Percentiles rank a stretch among this genome's conserved stretches.
phyloP scores from a whole-genome alignment of 2,797 vertebrate species.

The Trachops cirrhosus region DNA sequence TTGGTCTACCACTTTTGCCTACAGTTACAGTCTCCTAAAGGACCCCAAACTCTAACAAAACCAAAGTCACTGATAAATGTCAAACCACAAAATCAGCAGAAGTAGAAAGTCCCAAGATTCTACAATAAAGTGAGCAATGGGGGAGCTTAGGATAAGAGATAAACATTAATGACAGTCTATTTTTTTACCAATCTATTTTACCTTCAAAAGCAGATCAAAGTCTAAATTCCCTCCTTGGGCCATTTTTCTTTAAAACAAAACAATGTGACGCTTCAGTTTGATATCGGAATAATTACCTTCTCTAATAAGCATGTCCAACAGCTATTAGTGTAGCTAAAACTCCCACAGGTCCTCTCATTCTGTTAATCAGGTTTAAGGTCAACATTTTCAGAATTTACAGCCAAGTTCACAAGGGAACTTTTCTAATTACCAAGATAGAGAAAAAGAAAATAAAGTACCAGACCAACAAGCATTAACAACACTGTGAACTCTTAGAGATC shows the following conservation, averaged over 20 bases:
- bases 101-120: slow-evolving; percentile 31
- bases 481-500: slow-evolving; percentile 10
- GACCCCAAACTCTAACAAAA: neutral
- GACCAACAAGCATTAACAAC: neutral
- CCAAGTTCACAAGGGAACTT: slow-evolving; percentile 20
- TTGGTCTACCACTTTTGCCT: neutral
- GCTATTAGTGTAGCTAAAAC: slow-evolving; percentile 2
- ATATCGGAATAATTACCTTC: neutral
- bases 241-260: neutral
- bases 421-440: slow-evolving; percentile 23
- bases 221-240: neutral
- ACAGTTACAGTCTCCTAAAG: neutral
- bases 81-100: slow-evolving; percentile 47
- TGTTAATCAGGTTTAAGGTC: slow-evolving; percentile 20
- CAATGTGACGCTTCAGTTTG: neutral
- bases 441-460: slow-evolving; percentile 17
- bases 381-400: slow-evolving; percentile 28
- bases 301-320: slow-evolving; percentile 18
- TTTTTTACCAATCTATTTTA: neutral
- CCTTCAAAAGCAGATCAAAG: slow-evolving; percentile 44
- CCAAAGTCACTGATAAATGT: slow-evolving; percentile 7
- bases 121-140: neutral
- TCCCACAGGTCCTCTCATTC: neutral
- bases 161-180: slow-evolving; percentile 18
- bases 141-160: neutral